Evolutionary conservation across 2,113 vertebrate species (phyloP).

Genomic region (Mola mola): DNA sequence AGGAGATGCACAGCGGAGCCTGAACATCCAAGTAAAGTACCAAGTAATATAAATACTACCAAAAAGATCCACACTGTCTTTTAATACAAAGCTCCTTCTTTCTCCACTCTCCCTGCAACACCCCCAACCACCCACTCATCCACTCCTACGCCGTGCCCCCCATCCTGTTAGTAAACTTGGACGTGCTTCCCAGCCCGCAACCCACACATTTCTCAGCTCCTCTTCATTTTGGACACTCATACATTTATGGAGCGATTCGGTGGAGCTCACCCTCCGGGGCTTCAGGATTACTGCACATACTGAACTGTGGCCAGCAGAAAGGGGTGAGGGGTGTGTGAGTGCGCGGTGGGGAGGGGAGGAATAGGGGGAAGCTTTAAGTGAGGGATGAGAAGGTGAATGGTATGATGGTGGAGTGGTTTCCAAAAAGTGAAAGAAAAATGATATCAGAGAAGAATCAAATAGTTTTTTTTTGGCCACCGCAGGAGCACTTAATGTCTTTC

Average conservation of each 20-base stretch:
- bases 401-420: slow-evolving; percentile 7
- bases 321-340: background rate
- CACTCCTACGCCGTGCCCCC: slow-evolving; percentile 26
- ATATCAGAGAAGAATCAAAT: slow-evolving; percentile 22
- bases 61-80: no score
- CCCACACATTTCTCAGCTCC: slow-evolving; percentile 74
- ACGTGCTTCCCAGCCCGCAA: slow-evolving; percentile 67
- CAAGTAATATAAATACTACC: no score
- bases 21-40: no score
- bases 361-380: slow-evolving; percentile 27
- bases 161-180: slow-evolving; percentile 71
- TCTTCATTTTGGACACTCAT: slow-evolving; percentile 76
- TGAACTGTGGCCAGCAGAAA: slow-evolving; percentile 26
- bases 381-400: slow-evolving; percentile 54
- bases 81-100: slow-evolving; percentile 8
- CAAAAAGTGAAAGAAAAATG: slow-evolving; percentile 22
- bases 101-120: slow-evolving; percentile 23
- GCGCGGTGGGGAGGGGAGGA: background rate
- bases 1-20: no score
- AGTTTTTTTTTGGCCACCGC: slow-evolving; percentile 12
- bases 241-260: slow-evolving; percentile 74
- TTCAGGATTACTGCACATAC: slow-evolving; percentile 60
- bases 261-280: slow-evolving; percentile 62
- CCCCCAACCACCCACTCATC: slow-evolving; percentile 30
- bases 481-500: slow-evolving; percentile 28